Conservation (phyloP, 2,113 vertebrate species). For the Ameiurus melas region DNA sequence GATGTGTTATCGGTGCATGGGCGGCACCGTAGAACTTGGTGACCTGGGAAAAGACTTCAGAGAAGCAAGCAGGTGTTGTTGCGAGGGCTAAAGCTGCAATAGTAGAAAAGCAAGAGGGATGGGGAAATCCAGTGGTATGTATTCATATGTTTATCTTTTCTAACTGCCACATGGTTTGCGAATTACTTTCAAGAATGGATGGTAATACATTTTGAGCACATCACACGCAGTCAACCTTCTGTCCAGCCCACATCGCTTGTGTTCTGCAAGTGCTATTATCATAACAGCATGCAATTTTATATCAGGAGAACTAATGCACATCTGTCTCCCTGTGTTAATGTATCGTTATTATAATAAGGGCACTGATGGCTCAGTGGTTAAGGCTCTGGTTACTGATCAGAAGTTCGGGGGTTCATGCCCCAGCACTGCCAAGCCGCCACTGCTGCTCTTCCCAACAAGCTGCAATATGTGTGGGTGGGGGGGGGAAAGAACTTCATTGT, state of each 20-base stretch:
- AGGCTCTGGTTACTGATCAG: no score
- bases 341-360: not conserved
- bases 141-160: not conserved
- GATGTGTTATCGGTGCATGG: no score
- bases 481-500: no score
- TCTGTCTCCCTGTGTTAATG: not conserved
- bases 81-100: constrained; percentile 71
- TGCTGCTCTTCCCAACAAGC: no score
- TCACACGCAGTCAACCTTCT: not conserved
- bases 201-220: not conserved
- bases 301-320: not conserved
- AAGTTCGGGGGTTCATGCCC: no score
- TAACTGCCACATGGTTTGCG: not conserved
- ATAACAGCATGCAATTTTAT: not conserved
- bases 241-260: not conserved
- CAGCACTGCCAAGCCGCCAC: no score
- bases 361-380: no score
- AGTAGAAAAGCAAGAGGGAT: constrained; percentile 72
- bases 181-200: not conserved
- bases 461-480: no score
- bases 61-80: constrained; percentile 62
- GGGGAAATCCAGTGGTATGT: constrained; percentile 66
- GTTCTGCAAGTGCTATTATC: not conserved
- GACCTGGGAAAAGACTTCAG: constrained; percentile 60
- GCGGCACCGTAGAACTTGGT: no score